Evolutionary conservation across 2,888 invertebrate species (phyloP).

Genomic region (Prenolepis imparis): DNA sequence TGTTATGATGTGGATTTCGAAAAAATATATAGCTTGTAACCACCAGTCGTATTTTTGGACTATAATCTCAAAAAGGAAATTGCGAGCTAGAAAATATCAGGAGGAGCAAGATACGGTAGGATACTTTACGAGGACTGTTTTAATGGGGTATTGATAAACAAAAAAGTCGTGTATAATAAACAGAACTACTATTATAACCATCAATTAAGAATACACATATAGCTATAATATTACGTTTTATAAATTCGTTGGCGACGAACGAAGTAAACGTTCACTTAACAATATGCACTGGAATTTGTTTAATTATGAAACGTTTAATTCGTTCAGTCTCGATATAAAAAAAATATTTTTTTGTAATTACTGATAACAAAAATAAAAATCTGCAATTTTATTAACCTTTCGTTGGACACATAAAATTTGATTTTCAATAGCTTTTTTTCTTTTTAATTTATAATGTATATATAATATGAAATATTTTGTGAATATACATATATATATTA

Average conservation of each 20-base stretch:
- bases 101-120: slow-evolving; percentile 48
- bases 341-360: slow-evolving; percentile 9
- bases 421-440: not conserved
- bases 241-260: slow-evolving; percentile 55
- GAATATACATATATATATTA: not conserved
- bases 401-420: not conserved
- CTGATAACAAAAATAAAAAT: slow-evolving; percentile 17
- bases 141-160: slow-evolving; percentile 61
- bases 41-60: slow-evolving; percentile 85
- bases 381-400: slow-evolving; percentile 27
- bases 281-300: slow-evolving; percentile 11
- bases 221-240: slow-evolving; percentile 67
- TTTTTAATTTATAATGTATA: slow-evolving; percentile 8
- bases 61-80: slow-evolving; percentile 82
- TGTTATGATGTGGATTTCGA: slow-evolving; percentile 59
- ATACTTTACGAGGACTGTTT: slow-evolving; percentile 55
- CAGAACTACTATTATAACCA: slow-evolving; percentile 71
- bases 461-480: not conserved
- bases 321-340: slow-evolving; percentile 13
- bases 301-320: slow-evolving; percentile 11
- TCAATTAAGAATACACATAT: slow-evolving; percentile 70
- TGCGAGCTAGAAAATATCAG: slow-evolving; percentile 43
- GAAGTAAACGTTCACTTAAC: slow-evolving; percentile 41
- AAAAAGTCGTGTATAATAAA: slow-evolving; percentile 64
- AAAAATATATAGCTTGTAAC: slow-evolving; percentile 83